phyloP scores from a whole-genome alignment of 2,888 invertebrate genomes.

The Tenthredo distinguenda region DNA sequence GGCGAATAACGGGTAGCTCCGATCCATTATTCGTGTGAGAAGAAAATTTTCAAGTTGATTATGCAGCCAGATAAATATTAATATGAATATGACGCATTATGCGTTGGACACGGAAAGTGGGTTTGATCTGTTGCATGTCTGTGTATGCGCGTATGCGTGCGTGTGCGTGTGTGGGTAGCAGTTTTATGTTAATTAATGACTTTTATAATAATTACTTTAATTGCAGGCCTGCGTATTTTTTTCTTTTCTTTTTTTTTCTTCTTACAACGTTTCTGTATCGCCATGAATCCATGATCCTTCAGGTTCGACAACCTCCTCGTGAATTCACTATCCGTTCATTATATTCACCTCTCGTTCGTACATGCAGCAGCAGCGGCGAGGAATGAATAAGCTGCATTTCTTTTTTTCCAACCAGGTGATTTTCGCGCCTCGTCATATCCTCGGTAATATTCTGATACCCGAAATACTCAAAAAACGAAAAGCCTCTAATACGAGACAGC shows the following conservation, averaged over 20 bases:
- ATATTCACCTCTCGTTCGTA: background rate
- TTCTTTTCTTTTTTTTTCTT: background rate
- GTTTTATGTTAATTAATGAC: slow-evolving; percentile 42
- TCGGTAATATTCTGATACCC: background rate
- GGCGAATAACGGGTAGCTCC: no score
- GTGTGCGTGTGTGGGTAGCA: background rate
- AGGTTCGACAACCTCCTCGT: slow-evolving; percentile 28
- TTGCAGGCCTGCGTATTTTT: slow-evolving; percentile 5
- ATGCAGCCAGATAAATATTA: background rate
- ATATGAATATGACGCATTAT: slow-evolving; percentile 7
- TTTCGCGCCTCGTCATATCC: background rate
- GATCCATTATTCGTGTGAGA: background rate
- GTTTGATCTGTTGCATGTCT: background rate
- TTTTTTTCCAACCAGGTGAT: background rate
- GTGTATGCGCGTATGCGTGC: background rate
- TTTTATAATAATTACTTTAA: slow-evolving; percentile 46
- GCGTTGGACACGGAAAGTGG: slow-evolving; percentile 41
- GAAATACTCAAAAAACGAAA: no score
- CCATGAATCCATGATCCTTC: slow-evolving; percentile 17
- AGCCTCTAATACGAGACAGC: background rate
- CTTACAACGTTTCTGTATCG: slow-evolving; percentile 16
- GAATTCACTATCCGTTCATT: background rate
- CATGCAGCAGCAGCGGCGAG: background rate
- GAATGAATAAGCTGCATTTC: background rate
- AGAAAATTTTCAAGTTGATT: background rate